These are phyloP conservation scores for Phaethon lepturus DNA, from an alignment of 2,113 vertebrate species.

Conservation along the genomic window DNA sequence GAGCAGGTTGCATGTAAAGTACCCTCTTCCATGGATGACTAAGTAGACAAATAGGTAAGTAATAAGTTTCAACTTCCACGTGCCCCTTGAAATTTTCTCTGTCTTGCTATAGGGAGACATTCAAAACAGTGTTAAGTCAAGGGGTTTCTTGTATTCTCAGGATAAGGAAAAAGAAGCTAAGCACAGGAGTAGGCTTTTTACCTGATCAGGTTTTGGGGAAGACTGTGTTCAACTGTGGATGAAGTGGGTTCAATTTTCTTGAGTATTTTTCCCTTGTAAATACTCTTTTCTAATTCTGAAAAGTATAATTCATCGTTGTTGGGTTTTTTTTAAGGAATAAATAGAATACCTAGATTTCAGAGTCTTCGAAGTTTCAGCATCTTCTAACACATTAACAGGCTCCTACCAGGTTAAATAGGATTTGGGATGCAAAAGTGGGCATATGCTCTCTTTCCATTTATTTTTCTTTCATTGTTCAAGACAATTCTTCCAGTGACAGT, in stretches of 20 bases:
- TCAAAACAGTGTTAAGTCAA: neutral
- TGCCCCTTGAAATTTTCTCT: neutral
- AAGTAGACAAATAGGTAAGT: neutral
- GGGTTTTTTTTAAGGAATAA: neutral
- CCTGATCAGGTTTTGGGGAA: neutral
- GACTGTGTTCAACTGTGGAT: accelerated
- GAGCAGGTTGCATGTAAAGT: neutral
- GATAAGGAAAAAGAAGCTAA: neutral
- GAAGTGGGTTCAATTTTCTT: neutral
- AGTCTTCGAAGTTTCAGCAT: neutral
- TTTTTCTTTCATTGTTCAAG: neutral
- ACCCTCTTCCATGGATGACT: neutral
- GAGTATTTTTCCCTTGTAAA: neutral
- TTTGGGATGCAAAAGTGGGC: neutral
- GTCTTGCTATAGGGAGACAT: neutral
- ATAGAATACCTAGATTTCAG: neutral
- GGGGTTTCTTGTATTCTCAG: neutral
- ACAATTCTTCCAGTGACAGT: neutral
- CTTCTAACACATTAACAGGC: neutral
- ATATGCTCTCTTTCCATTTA: neutral
- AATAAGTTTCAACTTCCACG: accelerated
- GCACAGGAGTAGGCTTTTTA: neutral
- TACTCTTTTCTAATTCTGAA: neutral
- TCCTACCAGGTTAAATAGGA: neutral
- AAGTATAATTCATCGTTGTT: neutral